phyloP scores from a whole-genome alignment of 2,113 vertebrate genomes.

The Lutjanus erythropterus region DNA sequence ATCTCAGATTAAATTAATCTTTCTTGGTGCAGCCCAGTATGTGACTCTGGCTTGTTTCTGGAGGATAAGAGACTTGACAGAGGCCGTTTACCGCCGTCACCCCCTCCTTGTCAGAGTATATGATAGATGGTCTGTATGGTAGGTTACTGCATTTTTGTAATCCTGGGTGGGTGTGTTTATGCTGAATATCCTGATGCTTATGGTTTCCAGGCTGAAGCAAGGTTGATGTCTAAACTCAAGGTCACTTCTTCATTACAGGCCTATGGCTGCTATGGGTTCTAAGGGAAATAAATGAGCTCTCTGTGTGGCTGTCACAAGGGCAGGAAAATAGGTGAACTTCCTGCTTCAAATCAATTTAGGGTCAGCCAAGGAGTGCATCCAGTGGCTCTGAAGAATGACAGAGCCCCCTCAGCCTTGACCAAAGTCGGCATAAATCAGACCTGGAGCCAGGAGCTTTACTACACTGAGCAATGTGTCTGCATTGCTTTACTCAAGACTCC shows the following conservation, averaged over 20 bases:
- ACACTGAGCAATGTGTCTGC: constrained; percentile 51
- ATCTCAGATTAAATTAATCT: too few relatives aligned
- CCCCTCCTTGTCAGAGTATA: constrained; percentile 31
- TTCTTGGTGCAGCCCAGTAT: too few relatives aligned
- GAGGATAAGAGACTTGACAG: constrained; percentile 22
- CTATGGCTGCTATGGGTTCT: constrained; percentile 18
- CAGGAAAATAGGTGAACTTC: constrained; percentile 57
- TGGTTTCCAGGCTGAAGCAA: constrained; percentile 38
- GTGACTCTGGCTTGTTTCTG: constrained; percentile 28
- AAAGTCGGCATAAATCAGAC: constrained; percentile 68
- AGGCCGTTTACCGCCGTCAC: constrained; percentile 27
- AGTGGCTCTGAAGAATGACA: constrained; percentile 56
- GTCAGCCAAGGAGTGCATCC: constrained; percentile 51
- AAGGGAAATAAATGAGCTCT: constrained; percentile 68
- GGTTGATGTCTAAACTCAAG: constrained; percentile 65
- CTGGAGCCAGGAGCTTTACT: constrained; percentile 54
- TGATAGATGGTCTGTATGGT: constrained; percentile 43
- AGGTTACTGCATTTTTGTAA: constrained; percentile 33
- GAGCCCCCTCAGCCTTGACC: constrained; percentile 52
- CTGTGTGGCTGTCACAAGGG: constrained; percentile 49
- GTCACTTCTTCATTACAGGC: constrained; percentile 69
- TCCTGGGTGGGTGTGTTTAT: constrained; percentile 33
- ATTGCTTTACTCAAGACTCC: constrained; percentile 63
- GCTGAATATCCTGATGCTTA: constrained; percentile 42
- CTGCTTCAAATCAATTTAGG: constrained; percentile 54